These are phyloP conservation scores for Lutjanus campechanus DNA, from an alignment of 2,797 vertebrate genomes.

Conservation along the genomic window DNA sequence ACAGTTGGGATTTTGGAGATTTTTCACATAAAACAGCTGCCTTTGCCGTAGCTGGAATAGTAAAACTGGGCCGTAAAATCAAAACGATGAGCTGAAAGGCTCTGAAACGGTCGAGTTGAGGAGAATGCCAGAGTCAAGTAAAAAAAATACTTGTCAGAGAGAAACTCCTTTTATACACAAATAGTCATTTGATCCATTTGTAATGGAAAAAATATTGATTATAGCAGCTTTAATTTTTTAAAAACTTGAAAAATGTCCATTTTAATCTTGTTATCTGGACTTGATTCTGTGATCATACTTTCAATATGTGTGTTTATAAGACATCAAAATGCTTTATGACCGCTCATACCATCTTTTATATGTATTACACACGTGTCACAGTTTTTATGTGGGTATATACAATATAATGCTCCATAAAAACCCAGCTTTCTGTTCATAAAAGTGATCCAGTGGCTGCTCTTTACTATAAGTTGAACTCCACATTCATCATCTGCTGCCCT, in stretches of 20 bases:
- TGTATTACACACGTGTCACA: neutral
- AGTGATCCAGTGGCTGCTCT: constrained; percentile 9
- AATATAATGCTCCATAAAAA: constrained; percentile 5
- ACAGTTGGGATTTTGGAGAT: neutral
- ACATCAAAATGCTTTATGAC: neutral
- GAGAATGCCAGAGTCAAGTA: neutral
- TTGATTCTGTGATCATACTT: neutral
- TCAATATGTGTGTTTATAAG: neutral
- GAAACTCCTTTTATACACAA: neutral
- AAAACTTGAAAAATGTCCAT: too few relatives aligned
- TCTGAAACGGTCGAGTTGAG: neutral
- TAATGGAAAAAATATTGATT: neutral
- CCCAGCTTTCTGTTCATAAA: constrained; percentile 2
- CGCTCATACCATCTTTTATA: neutral
- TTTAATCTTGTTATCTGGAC: neutral
- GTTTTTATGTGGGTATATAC: neutral
- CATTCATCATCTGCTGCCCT: constrained; percentile 46
- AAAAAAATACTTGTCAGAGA: neutral
- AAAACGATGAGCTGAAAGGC: too few relatives aligned
- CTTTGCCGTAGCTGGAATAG: too few relatives aligned
- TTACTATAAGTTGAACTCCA: neutral
- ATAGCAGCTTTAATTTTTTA: neutral
- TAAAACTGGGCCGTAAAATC: too few relatives aligned
- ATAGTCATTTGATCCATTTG: too few relatives aligned
- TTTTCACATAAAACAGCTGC: neutral